Evolutionary conservation across 2,797 vertebrate genomes (phyloP), one percentile per base, ranked within the genome.

Genomic region (Steatocranus sp.): DNA sequence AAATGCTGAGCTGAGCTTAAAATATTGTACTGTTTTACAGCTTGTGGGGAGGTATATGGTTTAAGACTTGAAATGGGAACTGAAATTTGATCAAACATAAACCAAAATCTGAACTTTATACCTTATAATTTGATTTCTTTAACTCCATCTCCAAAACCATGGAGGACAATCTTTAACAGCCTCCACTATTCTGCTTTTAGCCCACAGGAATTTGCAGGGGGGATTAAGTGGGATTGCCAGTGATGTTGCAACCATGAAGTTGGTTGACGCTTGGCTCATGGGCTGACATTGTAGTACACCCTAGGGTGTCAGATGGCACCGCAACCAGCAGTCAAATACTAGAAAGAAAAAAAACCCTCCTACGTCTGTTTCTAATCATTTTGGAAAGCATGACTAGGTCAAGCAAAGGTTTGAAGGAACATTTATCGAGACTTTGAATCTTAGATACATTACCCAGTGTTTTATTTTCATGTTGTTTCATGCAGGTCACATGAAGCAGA

Each of bases 11-110:
- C 68, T 30, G 41, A 18, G 23, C 68, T 73, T 73, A 48, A 73
- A 73, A 73, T 48, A 30, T 0, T 12, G 9, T 0, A 0, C 43
- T 8, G 10, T 15, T 46, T 46, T 18, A 27, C 23, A 27, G 23
- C 15, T 27, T 46, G 38, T 46, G 41, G 23, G 23, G 41, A 27
- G 23, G 9, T 43, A 27, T 68, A 3, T 5, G 66, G 41, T 70
- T 46, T 70, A 46, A 27, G 6, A 46, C 66, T 27, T 70, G 66
- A 70, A 70, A 70, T 30, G 66, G 9, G 20, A 70, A 46, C 15
- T 18, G 4, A 46, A 46, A 3, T 17, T 46, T 46, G 66, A 18
- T 46, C 9, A 5, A 70, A 30, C 38, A 46, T 70, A 46, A 46
- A 70, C 41, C 23, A 27, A 70, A 70, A 46, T 27, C 15, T 0